Conservation (phyloP, 1,140 invertebrate genomes). For the Pseudobourletiella spinata region DNA sequence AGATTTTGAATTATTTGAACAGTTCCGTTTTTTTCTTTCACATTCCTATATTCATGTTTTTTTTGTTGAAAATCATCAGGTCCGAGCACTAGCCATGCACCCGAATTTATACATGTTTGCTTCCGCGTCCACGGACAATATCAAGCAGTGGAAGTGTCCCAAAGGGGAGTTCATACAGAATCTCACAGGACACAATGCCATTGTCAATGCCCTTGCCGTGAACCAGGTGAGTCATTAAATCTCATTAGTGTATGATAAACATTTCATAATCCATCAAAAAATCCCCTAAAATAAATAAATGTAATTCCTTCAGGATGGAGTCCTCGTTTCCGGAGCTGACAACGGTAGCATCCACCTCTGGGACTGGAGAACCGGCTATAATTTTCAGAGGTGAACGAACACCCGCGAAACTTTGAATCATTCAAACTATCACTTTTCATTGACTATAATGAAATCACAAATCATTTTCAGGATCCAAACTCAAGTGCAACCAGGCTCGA, state of each 20-base stretch:
- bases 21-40: background rate
- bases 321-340: slow-evolving; percentile 94
- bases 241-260: background rate
- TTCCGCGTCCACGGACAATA: slow-evolving; percentile 95
- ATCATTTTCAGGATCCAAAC: slow-evolving; percentile 50
- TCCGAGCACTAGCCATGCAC: slow-evolving; percentile 30
- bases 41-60: slow-evolving; percentile 17
- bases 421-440: background rate
- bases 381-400: slow-evolving; percentile 84
- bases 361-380: slow-evolving; percentile 98
- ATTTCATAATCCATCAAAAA: no score
- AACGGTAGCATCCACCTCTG: slow-evolving; percentile 98
- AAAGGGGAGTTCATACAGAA: slow-evolving; percentile 98
- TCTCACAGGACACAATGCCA: slow-evolving; percentile 92
- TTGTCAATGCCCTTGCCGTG: slow-evolving; percentile 90
- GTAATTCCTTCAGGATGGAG: slow-evolving; percentile 58
- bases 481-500: slow-evolving; percentile 95
- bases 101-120: slow-evolving; percentile 74
- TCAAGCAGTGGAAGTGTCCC: slow-evolving; percentile 98
- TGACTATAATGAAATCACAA: background rate
- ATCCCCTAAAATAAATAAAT: background rate
- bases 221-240: slow-evolving; percentile 51
- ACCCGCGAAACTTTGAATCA: no score
- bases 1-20: slow-evolving; percentile 41
- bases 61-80: slow-evolving; percentile 43